Evolutionary conservation across 2,113 vertebrate genomes (phyloP).

Genomic region (Cichladusa arquata): DNA sequence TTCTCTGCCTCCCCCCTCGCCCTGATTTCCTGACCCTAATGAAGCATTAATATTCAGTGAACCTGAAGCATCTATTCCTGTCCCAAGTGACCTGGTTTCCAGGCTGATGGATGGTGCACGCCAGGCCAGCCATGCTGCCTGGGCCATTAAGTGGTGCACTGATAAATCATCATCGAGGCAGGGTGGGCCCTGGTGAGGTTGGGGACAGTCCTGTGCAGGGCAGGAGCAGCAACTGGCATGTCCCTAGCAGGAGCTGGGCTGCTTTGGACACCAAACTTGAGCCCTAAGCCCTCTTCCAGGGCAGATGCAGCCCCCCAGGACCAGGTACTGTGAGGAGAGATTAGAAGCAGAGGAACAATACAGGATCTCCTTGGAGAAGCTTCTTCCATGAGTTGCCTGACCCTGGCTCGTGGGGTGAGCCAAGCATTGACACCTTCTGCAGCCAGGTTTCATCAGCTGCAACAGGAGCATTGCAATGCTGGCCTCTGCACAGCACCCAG

Average conservation of each 20-base stretch:
- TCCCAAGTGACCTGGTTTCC: slow-evolving; percentile 65
- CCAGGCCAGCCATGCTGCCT: not conserved
- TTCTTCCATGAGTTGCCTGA: not conserved
- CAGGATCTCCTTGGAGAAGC: not conserved
- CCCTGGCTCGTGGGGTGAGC: not conserved
- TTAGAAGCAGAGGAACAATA: not conserved
- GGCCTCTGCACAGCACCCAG: not conserved
- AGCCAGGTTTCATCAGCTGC: not conserved
- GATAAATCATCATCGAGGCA: not conserved
- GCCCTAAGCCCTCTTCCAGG: not conserved
- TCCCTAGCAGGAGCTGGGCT: not conserved
- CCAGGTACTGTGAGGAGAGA: not conserved
- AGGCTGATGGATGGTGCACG: slow-evolving; percentile 37
- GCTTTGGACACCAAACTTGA: not conserved
- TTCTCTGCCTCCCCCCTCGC: not conserved
- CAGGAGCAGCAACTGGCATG: not conserved
- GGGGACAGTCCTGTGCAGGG: not conserved
- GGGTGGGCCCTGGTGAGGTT: not conserved
- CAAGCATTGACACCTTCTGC: not conserved
- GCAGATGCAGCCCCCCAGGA: not conserved
- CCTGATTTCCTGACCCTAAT: slow-evolving; percentile 56
- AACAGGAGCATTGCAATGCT: not conserved
- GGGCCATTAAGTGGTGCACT: not conserved
- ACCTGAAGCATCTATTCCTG: slow-evolving; percentile 65
- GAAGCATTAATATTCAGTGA: slow-evolving; percentile 66